These are phyloP conservation scores for Oscheius myriophilus DNA, from an alignment of 2,888 invertebrate genomes.

Conservation along the genomic window DNA sequence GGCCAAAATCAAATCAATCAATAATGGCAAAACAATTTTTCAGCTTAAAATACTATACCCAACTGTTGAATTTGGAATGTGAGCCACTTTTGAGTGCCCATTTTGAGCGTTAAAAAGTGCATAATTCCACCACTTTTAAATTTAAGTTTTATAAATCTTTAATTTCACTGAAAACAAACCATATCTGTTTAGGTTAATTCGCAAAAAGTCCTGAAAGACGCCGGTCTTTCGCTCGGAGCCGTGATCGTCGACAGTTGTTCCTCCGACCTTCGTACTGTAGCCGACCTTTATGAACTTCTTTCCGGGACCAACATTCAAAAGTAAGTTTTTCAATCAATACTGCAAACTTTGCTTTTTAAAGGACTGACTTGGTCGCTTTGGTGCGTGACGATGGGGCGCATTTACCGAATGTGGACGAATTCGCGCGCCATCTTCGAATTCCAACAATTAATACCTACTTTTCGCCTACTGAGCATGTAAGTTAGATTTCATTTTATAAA, in stretches of 20 bases:
- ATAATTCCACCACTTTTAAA: no score
- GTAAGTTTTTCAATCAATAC: slow-evolving; percentile 26
- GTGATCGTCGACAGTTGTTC: slow-evolving; percentile 64
- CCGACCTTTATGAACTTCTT: slow-evolving; percentile 64
- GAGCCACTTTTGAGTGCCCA: no score
- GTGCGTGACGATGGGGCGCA: slow-evolving; percentile 60
- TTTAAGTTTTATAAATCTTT: no score
- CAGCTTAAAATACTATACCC: no score
- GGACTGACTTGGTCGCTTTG: slow-evolving; percentile 61
- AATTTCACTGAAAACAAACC: not conserved
- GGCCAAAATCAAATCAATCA: no score
- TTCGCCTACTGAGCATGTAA: slow-evolving; percentile 35
- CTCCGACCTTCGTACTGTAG: slow-evolving; percentile 62
- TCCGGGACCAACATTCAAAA: slow-evolving; percentile 64
- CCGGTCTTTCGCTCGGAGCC: slow-evolving; percentile 60
- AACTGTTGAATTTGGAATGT: no score
- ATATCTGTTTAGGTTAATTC: slow-evolving; percentile 20
- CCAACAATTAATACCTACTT: slow-evolving; percentile 63
- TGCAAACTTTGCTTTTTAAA: slow-evolving; percentile 22
- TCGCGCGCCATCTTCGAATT: slow-evolving; percentile 53
- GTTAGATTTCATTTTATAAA: no score
- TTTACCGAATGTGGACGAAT: slow-evolving; percentile 62
- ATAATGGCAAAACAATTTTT: no score
- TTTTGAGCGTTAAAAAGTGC: no score
- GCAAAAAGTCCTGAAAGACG: slow-evolving; percentile 41